A percentile compares a stretch with the other conserved stretches of the same genome.
phyloP scores from a whole-genome alignment of 2,113 vertebrate species.

The Hydropotes inermis region DNA sequence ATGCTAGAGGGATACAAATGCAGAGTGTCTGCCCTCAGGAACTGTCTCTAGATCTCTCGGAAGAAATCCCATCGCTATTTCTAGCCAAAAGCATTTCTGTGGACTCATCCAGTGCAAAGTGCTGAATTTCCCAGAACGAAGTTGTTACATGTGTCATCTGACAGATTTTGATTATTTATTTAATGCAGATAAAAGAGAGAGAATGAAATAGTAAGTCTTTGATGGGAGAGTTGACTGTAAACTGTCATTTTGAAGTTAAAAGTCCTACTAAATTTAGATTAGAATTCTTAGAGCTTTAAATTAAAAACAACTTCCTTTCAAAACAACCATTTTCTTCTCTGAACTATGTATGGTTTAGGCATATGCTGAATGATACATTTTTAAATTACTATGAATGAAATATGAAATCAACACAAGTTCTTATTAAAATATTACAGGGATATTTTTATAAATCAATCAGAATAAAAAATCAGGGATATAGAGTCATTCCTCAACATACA shows the following conservation, averaged over 20 bases:
- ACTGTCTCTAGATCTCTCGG: background rate
- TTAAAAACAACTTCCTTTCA: background rate
- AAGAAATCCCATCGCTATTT: background rate
- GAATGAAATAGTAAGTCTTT: background rate
- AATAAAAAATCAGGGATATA: background rate
- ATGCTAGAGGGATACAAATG: background rate
- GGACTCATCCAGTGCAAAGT: background rate
- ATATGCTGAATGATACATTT: background rate
- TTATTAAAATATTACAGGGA: background rate
- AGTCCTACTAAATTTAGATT: background rate
- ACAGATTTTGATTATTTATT: slow-evolving; percentile 44
- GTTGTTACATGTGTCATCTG: background rate
- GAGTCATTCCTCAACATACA: background rate
- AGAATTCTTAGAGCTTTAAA: slow-evolving; percentile 23
- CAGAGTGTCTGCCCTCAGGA: rapidly evolving
- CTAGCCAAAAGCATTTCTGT: background rate
- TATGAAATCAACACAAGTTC: background rate
- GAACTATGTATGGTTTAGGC: background rate
- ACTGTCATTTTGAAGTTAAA: background rate
- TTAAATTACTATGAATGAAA: background rate
- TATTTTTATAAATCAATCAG: background rate
- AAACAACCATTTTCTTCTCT: background rate
- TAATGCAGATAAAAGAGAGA: background rate
- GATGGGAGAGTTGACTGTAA: background rate
- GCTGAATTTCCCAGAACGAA: background rate